These are phyloP conservation scores for Amiota mariae DNA, from an alignment of 2,888 invertebrate genomes.

Conservation along the genomic window DNA sequence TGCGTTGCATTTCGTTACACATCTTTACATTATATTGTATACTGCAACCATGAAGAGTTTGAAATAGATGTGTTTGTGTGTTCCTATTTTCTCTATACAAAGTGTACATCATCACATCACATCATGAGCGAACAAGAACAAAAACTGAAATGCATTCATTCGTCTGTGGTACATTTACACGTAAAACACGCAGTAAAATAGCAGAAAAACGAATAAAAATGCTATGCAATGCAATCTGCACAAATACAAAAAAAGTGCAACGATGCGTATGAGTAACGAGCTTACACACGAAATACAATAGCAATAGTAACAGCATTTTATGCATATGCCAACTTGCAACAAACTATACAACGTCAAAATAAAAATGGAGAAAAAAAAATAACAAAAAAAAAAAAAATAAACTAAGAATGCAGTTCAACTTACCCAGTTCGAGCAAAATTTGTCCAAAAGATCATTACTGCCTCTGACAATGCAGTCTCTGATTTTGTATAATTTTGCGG, in stretches of 20 bases:
- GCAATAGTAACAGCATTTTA: not conserved
- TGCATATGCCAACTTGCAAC: no score
- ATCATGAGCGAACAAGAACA: conserved; percentile 20
- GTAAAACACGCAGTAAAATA: conserved; percentile 12
- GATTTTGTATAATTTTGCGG: conserved; percentile 91
- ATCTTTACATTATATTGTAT: no score
- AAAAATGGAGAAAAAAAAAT: not conserved
- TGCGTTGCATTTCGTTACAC: no score
- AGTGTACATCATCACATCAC: not conserved
- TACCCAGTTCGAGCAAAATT: conserved; percentile 93
- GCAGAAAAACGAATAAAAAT: conserved; percentile 19
- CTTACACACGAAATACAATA: no score
- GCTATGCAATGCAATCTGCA: not conserved
- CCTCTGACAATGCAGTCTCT: conserved; percentile 89
- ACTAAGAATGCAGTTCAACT: conserved; percentile 71
- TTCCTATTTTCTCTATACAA: no score
- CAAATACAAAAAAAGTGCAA: conserved; percentile 11
- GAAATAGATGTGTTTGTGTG: no score
- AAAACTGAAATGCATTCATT: not conserved
- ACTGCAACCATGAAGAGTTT: no score
- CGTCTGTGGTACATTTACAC: not conserved
- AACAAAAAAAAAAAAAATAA: not conserved
- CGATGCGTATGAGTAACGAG: not conserved
- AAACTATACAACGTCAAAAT: not conserved
- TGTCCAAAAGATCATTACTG: conserved; percentile 89